Conservation (phyloP, 2,797 vertebrate genomes). For the Squalus acanthias region DNA sequence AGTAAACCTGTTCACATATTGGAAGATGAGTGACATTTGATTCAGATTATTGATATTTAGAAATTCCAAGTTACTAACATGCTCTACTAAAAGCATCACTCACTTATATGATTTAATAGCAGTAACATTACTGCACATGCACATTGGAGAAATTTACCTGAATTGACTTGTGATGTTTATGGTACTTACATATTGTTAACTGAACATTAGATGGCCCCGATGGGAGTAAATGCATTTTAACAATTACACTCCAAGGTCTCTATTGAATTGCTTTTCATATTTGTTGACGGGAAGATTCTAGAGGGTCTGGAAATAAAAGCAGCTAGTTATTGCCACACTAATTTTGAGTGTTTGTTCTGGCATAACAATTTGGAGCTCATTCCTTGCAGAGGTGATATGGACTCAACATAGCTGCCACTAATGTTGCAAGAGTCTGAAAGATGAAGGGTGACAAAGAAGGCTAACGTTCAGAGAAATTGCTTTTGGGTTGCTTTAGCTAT, state of each 20-base stretch:
- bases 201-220: neutral
- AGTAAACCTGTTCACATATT: slow-evolving; percentile 3
- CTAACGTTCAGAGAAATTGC: neutral
- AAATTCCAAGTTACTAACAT: neutral
- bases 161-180: neutral
- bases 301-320: neutral
- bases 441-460: neutral
- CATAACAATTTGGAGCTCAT: neutral
- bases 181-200: neutral
- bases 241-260: neutral
- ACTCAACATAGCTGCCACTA: neutral
- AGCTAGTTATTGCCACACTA: neutral
- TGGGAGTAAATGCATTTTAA: neutral
- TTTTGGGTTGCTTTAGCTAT: neutral
- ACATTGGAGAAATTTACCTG: neutral
- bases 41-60: neutral
- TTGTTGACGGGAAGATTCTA: neutral
- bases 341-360: neutral
- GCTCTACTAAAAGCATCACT: neutral
- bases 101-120: neutral
- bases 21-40: neutral
- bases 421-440: neutral
- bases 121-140: neutral
- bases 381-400: neutral
- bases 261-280: neutral